Percentiles rank a stretch among this genome's conserved stretches.
Evolutionary conservation across 2,888 invertebrate genomes (phyloP).

Genomic region (Heteropelma amictum): DNA sequence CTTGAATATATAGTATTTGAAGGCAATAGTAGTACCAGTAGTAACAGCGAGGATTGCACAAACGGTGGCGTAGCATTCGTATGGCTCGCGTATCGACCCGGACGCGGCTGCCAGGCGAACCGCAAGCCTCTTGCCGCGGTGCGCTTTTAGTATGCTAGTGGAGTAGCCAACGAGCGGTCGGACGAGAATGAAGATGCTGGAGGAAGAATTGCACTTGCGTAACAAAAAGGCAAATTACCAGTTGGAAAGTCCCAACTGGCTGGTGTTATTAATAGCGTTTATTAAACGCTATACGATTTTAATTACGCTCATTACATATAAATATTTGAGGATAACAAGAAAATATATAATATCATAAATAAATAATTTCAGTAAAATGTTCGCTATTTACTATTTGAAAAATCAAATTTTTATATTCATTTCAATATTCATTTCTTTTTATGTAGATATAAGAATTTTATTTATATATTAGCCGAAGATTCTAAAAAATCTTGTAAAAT

Average conservation of each 20-base stretch:
- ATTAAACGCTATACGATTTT: not conserved
- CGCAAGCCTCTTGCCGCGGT: slow-evolving; percentile 59
- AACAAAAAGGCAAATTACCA: not conserved
- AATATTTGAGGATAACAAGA: too few species aligned
- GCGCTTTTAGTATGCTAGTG: slow-evolving; percentile 69
- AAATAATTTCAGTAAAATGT: too few species aligned
- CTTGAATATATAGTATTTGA: slow-evolving; percentile 2
- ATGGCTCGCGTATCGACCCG: slow-evolving; percentile 66
- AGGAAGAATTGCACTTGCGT: slow-evolving; percentile 58
- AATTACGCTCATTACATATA: not conserved
- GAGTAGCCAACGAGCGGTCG: slow-evolving; percentile 67
- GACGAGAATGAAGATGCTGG: slow-evolving; percentile 60
- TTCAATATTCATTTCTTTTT: too few species aligned
- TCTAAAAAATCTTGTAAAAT: too few species aligned
- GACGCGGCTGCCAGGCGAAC: slow-evolving; percentile 59
- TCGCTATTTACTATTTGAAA: too few species aligned
- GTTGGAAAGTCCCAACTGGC: not conserved
- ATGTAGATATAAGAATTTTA: too few species aligned
- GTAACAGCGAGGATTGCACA: slow-evolving; percentile 26
- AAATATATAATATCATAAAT: too few species aligned
- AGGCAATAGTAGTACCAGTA: not conserved
- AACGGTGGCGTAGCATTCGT: slow-evolving; percentile 40
- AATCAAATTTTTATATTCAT: too few species aligned
- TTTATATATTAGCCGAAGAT: too few species aligned
- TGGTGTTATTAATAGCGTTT: slow-evolving; percentile 5